phyloP scores from a whole-genome alignment of 2,888 invertebrate genomes.

The Dione juno region DNA sequence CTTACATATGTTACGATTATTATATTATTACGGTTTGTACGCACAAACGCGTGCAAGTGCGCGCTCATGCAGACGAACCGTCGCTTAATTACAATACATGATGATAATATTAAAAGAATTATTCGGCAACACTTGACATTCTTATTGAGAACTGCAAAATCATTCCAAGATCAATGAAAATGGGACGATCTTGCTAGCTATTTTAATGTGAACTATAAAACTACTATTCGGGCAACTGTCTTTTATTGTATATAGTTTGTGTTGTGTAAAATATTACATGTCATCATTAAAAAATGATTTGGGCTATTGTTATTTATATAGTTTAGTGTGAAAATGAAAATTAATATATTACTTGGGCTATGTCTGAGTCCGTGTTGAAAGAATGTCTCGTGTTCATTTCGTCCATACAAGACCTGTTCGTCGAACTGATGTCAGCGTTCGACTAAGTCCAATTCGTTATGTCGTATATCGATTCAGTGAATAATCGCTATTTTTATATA shows the following conservation, averaged over 20 bases:
- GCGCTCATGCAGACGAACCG: slow-evolving; percentile 59
- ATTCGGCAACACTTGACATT: slow-evolving; percentile 84
- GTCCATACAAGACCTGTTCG: slow-evolving; percentile 59
- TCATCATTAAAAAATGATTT: slow-evolving; percentile 69
- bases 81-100: slow-evolving; percentile 78
- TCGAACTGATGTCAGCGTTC: slow-evolving; percentile 53
- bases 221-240: slow-evolving; percentile 77
- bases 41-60: slow-evolving; percentile 53
- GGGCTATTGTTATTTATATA: slow-evolving; percentile 71
- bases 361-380: slow-evolving; percentile 66
- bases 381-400: slow-evolving; percentile 73
- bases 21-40: slow-evolving; percentile 67
- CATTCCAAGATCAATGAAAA: slow-evolving; percentile 44
- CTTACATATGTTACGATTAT: slow-evolving; percentile 81
- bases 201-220: slow-evolving; percentile 63
- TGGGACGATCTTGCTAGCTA: slow-evolving; percentile 56
- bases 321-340: slow-evolving; percentile 63
- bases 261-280: slow-evolving; percentile 48
- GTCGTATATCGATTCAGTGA: slow-evolving; percentile 60
- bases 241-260: slow-evolving; percentile 57
- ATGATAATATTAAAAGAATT: slow-evolving; percentile 81
- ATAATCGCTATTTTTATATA: slow-evolving; percentile 76
- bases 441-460: slow-evolving; percentile 55
- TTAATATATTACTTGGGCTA: slow-evolving; percentile 69
- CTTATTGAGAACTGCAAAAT: slow-evolving; percentile 58